Evolutionary conservation across 2,113 vertebrate species (phyloP).

Genomic region (Puffinus mauretanicus): DNA sequence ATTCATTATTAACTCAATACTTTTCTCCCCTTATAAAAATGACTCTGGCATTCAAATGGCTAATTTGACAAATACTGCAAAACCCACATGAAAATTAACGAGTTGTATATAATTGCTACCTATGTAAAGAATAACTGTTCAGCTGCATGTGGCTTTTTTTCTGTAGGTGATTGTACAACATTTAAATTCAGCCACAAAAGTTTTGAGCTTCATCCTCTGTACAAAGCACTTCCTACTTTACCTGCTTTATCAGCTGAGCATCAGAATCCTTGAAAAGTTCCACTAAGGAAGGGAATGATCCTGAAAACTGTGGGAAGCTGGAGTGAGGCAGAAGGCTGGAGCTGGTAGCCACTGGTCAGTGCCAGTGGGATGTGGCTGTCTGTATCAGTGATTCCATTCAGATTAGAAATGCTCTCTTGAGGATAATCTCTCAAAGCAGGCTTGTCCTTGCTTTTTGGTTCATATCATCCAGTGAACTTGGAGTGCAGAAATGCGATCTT

Average conservation of each 20-base stretch:
- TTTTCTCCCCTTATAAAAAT: background rate
- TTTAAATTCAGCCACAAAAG: slow-evolving; percentile 2
- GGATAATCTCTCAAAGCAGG: background rate
- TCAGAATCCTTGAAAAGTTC: background rate
- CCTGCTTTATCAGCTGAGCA: background rate
- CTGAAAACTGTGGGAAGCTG: background rate
- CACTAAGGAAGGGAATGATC: background rate
- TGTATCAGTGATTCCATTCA: background rate
- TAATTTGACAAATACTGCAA: slow-evolving; percentile 34
- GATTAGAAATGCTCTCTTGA: background rate
- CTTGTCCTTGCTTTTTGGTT: background rate
- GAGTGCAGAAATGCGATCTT: background rate
- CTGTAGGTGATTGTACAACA: background rate
- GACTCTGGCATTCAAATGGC: background rate
- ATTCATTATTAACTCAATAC: background rate
- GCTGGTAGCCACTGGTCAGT: background rate
- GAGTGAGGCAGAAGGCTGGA: background rate
- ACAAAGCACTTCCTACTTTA: background rate
- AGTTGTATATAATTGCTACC: background rate
- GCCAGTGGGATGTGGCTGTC: background rate
- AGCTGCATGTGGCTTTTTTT: background rate
- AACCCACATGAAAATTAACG: background rate
- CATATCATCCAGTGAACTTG: background rate
- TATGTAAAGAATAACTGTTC: background rate
- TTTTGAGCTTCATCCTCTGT: background rate